Base-by-base conservation (phyloP, 2,888 invertebrate species). In the Nowickia ferox region DNA sequence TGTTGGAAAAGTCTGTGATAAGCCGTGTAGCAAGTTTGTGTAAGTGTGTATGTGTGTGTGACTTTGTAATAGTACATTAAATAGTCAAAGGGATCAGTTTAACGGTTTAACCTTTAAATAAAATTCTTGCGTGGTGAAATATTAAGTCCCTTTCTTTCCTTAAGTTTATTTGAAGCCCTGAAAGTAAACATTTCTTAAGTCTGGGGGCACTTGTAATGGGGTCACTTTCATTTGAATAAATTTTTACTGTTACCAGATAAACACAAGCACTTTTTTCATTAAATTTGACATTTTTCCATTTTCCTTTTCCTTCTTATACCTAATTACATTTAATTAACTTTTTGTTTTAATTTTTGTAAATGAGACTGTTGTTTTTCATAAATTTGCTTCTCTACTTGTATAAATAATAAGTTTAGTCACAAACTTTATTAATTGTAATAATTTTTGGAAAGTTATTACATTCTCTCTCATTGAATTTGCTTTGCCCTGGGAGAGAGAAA, bases 51-150 rank as follows among this genome's bases (percentile, higher is more conserved):
- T 55, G 74, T 55, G 2, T 40, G 22, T 22, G 55, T 40, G n/a
- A 17, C 46, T 42, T 61, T 51, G 30, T 30, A 0, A 30, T 30
- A 30, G 30, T 30, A 30, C 30, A 61, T 74, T 61, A 51, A 61
- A 74, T 74, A 63, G 38, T 74, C 61, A 74, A 74, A 71, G 30
- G 46, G 9, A 72, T 30, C 22, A 30, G 46, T 63, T 61, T 74
- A 74, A 30, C 19, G 40, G 11, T 51, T 19, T 2, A 51, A 38
- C 9, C 9, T 51, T 74, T 51, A 40, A 40, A 63, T 40, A 51
- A 22, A 66, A 48, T 42, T 19, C 48, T 48, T 46, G 30, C 13
- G 44, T 63, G 44, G 17, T 44, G 13, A 63, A 63, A 19, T 63
- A 17, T 44, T 44, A 63, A 63, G 51, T 48, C 13, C 13, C 44